Percentiles rank a stretch among this genome's conserved stretches.
Conservation (phyloP, 2,888 invertebrate genomes). For the Dioctria rufipes region DNA sequence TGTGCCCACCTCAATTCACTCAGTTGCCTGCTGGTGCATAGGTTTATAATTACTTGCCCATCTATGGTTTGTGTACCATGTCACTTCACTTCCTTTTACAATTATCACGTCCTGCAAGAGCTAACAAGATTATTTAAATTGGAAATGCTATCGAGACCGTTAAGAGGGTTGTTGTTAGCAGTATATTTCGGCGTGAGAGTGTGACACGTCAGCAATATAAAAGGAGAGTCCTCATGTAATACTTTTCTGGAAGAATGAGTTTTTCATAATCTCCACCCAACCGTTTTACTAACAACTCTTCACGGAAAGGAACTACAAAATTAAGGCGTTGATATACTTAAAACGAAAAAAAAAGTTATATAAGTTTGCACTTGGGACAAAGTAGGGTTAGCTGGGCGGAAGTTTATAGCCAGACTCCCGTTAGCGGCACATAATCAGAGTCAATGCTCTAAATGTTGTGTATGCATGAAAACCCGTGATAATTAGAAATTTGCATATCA, state of each 20-base stretch:
- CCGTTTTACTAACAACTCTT: conserved; percentile 8
- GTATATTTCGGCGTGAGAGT: conserved; percentile 25
- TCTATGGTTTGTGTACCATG: conserved; percentile 11
- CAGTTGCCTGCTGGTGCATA: too few species aligned
- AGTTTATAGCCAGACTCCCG: conserved; percentile 20
- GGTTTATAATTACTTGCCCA: neutral
- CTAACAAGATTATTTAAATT: conserved; percentile 39
- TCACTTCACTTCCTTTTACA: neutral
- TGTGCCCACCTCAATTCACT: too few species aligned
- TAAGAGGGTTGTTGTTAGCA: conserved; percentile 37
- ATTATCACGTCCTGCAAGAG: neutral
- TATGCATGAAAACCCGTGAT: conserved; percentile 53
- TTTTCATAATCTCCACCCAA: neutral
- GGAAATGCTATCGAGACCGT: conserved; percentile 21
- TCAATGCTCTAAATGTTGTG: conserved; percentile 48
- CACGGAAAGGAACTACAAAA: neutral
- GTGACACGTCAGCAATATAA: conserved; percentile 21
- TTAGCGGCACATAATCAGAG: conserved; percentile 49
- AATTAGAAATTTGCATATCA: conserved; percentile 59
- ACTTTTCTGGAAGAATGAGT: neutral
- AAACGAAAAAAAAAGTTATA: neutral
- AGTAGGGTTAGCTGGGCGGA: neutral
- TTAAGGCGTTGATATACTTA: conserved; percentile 35
- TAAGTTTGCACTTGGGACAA: conserved; percentile 8
- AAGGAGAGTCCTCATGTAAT: neutral